Percentiles rank a stretch among this genome's conserved stretches.
phyloP scores from a whole-genome alignment of 2,888 invertebrate species.

The Unio delphinus region DNA sequence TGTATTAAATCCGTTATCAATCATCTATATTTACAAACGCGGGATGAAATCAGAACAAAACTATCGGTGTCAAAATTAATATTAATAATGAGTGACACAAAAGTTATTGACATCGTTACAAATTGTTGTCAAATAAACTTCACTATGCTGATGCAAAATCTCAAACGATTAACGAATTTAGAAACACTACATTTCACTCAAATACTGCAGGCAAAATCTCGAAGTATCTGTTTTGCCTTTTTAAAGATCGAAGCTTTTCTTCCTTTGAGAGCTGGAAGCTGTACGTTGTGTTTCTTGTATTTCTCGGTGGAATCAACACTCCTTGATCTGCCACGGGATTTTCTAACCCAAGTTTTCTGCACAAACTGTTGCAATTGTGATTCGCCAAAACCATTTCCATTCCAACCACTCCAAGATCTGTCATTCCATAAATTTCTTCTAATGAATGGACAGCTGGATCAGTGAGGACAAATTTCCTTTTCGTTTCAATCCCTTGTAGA shows the following conservation, averaged over 20 bases:
- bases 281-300: slow-evolving; percentile 23
- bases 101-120: too few species aligned
- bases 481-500: slow-evolving; percentile 32
- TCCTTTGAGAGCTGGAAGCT: slow-evolving; percentile 25
- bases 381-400: slow-evolving; percentile 33
- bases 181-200: too few species aligned
- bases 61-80: too few species aligned
- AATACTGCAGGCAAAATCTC: too few species aligned
- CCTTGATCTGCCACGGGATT: slow-evolving; percentile 20
- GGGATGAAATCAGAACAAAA: too few species aligned
- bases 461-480: slow-evolving; percentile 25
- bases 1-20: too few species aligned
- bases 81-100: too few species aligned
- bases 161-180: too few species aligned
- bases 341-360: slow-evolving; percentile 22
- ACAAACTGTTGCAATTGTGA: slow-evolving; percentile 34
- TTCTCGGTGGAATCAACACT: slow-evolving; percentile 8
- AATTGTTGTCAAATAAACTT: too few species aligned
- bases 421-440: slow-evolving; percentile 31
- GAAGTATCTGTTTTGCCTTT: too few species aligned
- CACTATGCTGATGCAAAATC: too few species aligned
- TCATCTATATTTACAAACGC: too few species aligned
- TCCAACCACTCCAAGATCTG: slow-evolving; percentile 34
- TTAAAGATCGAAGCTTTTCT: slow-evolving; percentile 18
- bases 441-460: slow-evolving; percentile 38